Percentiles rank a stretch among this genome's conserved stretches.
Conservation (phyloP, 1,140 invertebrate genomes). For the Trichoplusia ni region DNA sequence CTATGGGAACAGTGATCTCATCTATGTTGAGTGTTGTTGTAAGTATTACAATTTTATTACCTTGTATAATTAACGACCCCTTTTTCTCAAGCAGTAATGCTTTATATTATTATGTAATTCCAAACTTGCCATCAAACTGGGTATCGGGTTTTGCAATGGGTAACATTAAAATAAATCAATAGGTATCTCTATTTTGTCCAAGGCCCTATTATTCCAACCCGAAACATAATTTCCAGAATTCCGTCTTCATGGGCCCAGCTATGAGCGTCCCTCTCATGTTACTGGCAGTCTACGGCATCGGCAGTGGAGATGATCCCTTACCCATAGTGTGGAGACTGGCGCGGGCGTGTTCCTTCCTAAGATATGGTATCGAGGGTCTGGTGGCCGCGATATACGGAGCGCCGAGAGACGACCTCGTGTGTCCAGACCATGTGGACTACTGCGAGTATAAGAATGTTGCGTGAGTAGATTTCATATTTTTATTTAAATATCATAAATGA, state of each 20-base stretch:
- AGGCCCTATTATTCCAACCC: not conserved
- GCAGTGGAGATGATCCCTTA: constrained; percentile 83
- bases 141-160: no score
- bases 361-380: constrained; percentile 89
- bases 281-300: constrained; percentile 89
- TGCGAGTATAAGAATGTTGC: constrained; percentile 87
- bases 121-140: no score
- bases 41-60: constrained; percentile 64
- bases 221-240: constrained; percentile 83
- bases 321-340: constrained; percentile 86
- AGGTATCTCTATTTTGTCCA: constrained; percentile 2
- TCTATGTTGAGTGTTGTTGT: constrained; percentile 88
- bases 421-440: constrained; percentile 85
- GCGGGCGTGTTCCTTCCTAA: constrained; percentile 92
- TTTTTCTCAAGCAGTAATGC: no score
- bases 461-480: constrained; percentile 49
- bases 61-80: no score
- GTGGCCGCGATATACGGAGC: constrained; percentile 90
- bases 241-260: constrained; percentile 89
- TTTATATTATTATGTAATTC: no score
- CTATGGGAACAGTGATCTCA: constrained; percentile 87
- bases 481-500: not conserved
- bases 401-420: constrained; percentile 85
- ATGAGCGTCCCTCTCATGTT: constrained; percentile 89
- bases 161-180: no score